Base-by-base conservation (phyloP, 92 coral and sea anemone species). In the Heliopora coerulea region DNA sequence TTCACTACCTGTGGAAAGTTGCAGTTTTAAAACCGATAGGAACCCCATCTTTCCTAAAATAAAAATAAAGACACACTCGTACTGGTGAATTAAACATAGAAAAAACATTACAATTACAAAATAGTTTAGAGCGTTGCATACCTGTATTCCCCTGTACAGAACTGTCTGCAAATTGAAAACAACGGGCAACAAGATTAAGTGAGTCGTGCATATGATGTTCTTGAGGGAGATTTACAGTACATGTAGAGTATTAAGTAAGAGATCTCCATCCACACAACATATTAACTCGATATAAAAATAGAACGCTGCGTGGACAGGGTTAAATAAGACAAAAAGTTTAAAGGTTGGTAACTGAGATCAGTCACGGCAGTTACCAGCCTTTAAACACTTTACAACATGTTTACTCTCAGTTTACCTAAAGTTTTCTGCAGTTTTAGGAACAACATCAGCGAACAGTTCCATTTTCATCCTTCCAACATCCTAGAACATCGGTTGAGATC, bases 131-230 rank as follows among this genome's bases (percentile, higher is more conserved):
- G 13, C 10, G 0, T 18, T 27, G 61, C 83, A 61, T 26, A 91
- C 97, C 89, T 91, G 83, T 82, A 91, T 79, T 91, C 97, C 44
- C 97, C 97, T 29, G 97, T 91, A 59, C 97, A 91, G 44, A 91
- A 80, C 64, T 91, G 95, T 28, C 97, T 91, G 78, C 54, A 79
- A 37, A 72, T 5, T n/a, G 44, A 30, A 65, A 52, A 19, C 29
- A 44, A 12, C 56, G 0, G 41, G 66, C 21, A 40, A 12, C 14
- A 34, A 2, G 17, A 28, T 41, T 65, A 40, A 28, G 17, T 33
- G 10, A 27, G 17, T 34, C n/a, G n/a, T n/a, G n/a, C n/a, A n/a
- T n/a, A n/a, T n/a, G n/a, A n/a, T n/a, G n/a, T n/a, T n/a, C n/a
- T n/a, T n/a, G n/a, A n/a, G n/a, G n/a, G n/a, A n/a, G n/a, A n/a